A percentile compares a stretch with the other conserved stretches of the same genome.
Evolutionary conservation across 1,140 invertebrate species (phyloP).

Genomic region (Drosophila elegans): DNA sequence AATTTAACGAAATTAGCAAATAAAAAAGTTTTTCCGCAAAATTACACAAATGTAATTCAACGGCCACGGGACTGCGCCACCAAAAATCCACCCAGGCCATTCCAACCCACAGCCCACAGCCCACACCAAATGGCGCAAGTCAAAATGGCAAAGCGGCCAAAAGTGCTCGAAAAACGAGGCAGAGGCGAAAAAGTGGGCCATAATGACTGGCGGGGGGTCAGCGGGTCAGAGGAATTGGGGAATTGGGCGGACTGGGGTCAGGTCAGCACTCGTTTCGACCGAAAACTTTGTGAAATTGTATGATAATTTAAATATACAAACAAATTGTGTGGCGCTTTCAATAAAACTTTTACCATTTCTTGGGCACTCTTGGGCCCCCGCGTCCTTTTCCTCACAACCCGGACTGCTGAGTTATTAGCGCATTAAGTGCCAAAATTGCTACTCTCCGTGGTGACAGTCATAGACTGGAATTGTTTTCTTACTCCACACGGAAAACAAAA

Average conservation of each 20-base stretch:
- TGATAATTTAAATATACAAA: conserved; percentile 83
- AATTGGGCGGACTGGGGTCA: conserved; percentile 3
- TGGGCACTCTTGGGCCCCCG: conserved; percentile 21
- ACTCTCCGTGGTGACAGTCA: conserved; percentile 29
- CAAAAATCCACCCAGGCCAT: conserved; percentile 6
- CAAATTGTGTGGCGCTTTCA: conserved; percentile 83
- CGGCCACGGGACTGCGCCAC: conserved; percentile 49
- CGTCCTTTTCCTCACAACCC: conserved; percentile 10
- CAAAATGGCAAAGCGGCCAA: conserved; percentile 44
- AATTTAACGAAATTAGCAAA: conserved; percentile 82
- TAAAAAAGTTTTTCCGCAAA: conserved; percentile 83
- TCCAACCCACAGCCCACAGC: background rate
- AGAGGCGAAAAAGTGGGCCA: conserved; percentile 21
- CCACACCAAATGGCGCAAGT: conserved; percentile 58
- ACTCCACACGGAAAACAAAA: background rate
- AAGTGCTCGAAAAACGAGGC: conserved; percentile 21
- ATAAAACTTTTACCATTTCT: conserved; percentile 82
- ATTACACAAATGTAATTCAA: conserved; percentile 83
- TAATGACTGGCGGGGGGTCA: conserved; percentile 6
- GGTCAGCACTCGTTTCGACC: conserved; percentile 62
- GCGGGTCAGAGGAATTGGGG: background rate
- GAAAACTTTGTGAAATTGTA: conserved; percentile 75
- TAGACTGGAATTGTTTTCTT: conserved; percentile 38
- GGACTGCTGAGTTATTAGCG: conserved; percentile 74
- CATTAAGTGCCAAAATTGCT: conserved; percentile 66